A percentile compares a stretch with the other conserved stretches of the same genome.
phyloP scores from a whole-genome alignment of 2,113 vertebrate species.

The Nyctereutes procyonoides region DNA sequence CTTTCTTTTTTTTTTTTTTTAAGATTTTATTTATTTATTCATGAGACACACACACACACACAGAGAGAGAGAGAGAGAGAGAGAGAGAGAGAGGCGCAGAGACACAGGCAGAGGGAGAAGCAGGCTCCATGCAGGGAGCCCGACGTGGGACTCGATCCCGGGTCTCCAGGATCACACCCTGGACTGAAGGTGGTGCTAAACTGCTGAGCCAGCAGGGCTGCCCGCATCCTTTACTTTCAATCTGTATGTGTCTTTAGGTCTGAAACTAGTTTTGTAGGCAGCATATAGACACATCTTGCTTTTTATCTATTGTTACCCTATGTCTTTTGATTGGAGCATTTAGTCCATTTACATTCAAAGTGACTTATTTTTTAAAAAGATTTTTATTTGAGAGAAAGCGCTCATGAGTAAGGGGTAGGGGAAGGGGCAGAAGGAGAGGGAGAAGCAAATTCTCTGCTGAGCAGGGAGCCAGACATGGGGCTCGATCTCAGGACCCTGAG shows the following conservation, averaged over 20 bases:
- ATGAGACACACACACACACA: too few species aligned
- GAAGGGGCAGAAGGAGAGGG: neutral
- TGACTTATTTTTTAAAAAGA: neutral
- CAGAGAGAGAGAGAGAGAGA: too few species aligned
- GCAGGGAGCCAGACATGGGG: neutral
- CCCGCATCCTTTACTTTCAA: neutral
- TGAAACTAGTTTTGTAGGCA: neutral
- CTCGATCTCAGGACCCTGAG: neutral
- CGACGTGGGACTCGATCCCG: too few species aligned
- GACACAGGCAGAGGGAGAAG: too few species aligned
- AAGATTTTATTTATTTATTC: too few species aligned
- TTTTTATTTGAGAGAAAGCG: neutral
- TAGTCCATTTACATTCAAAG: neutral
- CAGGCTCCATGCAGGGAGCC: too few species aligned
- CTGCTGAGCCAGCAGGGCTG: too few species aligned
- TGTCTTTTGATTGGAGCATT: neutral
- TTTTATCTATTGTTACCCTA: neutral
- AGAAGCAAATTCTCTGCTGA: neutral
- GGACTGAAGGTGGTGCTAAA: too few species aligned
- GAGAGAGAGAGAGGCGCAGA: too few species aligned
- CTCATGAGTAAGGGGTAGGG: neutral
- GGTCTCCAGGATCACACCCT: too few species aligned
- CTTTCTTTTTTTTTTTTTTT: too few species aligned
- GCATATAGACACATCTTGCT: neutral
- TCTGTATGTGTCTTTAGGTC: neutral